These are phyloP conservation scores for Dusona sp. DNA, from an alignment of 2,888 invertebrate genomes.

Conservation along the genomic window DNA sequence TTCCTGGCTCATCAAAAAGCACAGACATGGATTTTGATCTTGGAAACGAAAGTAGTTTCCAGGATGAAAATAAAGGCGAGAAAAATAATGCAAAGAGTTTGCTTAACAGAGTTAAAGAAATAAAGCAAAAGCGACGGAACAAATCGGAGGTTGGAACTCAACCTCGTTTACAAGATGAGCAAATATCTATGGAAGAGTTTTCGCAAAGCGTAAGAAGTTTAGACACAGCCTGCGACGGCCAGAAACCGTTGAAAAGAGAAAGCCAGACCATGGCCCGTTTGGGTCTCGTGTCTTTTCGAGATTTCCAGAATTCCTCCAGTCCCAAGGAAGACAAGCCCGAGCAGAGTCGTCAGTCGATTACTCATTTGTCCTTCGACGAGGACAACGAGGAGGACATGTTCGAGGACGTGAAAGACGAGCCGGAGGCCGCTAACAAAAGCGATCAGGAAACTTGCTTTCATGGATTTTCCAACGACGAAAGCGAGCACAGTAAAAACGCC, in stretches of 20 bases:
- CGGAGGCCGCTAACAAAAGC: background rate
- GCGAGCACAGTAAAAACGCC: slow-evolving; percentile 21
- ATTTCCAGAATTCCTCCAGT: background rate
- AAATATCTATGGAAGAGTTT: slow-evolving; percentile 46
- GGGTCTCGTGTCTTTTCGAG: slow-evolving; percentile 37
- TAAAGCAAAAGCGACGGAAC: slow-evolving; percentile 5
- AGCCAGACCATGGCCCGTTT: background rate
- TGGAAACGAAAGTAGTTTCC: background rate
- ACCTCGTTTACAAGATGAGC: slow-evolving; percentile 12
- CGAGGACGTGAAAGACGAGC: slow-evolving; percentile 43
- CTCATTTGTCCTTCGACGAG: slow-evolving; percentile 53
- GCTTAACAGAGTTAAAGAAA: slow-evolving; percentile 22
- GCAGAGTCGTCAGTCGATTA: background rate
- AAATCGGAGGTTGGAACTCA: background rate
- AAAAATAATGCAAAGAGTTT: background rate
- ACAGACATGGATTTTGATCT: background rate
- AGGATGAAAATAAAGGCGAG: background rate
- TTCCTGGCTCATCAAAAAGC: background rate
- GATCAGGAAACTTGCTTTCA: slow-evolving; percentile 25
- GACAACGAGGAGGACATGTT: slow-evolving; percentile 64
- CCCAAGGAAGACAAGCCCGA: background rate
- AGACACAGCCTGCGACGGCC: slow-evolving; percentile 11
- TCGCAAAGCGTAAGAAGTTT: slow-evolving; percentile 34
- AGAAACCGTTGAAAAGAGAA: background rate
- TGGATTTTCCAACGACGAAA: slow-evolving; percentile 52